Evolutionary conservation across 2,113 vertebrate species (phyloP), one percentile per base, ranked within the genome.

Genomic region (Festucalex cinctus): DNA sequence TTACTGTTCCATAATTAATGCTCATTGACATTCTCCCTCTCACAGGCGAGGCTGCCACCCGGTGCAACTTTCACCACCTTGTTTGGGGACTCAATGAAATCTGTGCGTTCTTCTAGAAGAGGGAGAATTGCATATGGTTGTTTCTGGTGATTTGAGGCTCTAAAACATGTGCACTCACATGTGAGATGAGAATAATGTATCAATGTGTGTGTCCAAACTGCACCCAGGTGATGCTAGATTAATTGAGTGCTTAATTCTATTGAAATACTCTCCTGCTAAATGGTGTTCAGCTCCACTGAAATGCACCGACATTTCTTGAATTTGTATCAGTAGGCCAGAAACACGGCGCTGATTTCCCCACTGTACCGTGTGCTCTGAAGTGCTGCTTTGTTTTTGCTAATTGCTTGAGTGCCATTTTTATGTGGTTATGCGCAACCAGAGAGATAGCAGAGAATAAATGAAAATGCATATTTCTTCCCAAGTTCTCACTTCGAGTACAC

Each of bases 381-480:
- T 22, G 35, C 5, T 43, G 5, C 28, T 69, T 61, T 74, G 59
- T 57, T 64, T 70, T 54, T 26, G 32, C 54, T 53, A 57, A 78
- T 68, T 66, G 32, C 57, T 3, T 17, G 22, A 19, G 3, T 19
- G 9, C 19, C 46, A 20, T 46, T 46, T 9, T 28, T 46, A 17
- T 20, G 19, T 63, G 44, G 54, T 73, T 63, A n/a, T 51, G 36
- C 4, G 2, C n/a, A 35, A 62, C 3, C 24, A 9, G 20, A 58
- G 9, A n/a, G 36, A 20, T 10, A 35, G 37, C 60, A 28, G 53
- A 61, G 37, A 41, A 24, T n/a, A 66, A 62, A 48, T 20, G 26
- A 70, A 48, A 6, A 37, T 17, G 20, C 58, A 59, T 73, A 53
- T 68, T 66, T 78, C 65, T 69, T 70, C 22, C 35, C 39, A 28